Evolutionary conservation across 2,113 vertebrate species (phyloP).

Genomic region (Lagopus leucura): DNA sequence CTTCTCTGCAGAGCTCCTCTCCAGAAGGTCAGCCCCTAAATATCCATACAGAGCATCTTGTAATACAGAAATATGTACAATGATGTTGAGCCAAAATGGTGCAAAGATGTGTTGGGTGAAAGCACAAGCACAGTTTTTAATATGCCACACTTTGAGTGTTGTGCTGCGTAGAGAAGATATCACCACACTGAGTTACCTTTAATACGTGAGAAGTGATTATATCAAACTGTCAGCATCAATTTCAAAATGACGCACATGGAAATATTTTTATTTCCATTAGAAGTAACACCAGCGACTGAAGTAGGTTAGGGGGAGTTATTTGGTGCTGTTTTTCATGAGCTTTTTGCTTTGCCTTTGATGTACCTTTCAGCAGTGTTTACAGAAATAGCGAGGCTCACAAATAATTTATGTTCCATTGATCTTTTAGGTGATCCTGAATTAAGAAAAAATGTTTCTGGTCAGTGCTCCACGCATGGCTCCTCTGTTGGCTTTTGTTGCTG

Average conservation of each 20-base stretch:
- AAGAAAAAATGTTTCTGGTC: not conserved
- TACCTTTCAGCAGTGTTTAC: slow-evolving; percentile 41
- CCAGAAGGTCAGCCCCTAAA: not conserved
- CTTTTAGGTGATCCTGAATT: slow-evolving; percentile 13
- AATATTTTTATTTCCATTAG: slow-evolving; percentile 34
- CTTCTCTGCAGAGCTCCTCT: not conserved
- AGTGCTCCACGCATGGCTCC: not conserved
- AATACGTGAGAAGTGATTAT: not conserved
- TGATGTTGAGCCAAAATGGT: not conserved
- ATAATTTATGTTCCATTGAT: slow-evolving; percentile 53
- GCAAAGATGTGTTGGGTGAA: not conserved
- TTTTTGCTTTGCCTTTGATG: slow-evolving; percentile 60
- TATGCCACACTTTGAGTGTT: not conserved
- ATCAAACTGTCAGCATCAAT: not conserved
- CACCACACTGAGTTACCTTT: not conserved
- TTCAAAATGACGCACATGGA: not conserved
- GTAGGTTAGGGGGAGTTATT: slow-evolving; percentile 23
- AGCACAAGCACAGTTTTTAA: not conserved
- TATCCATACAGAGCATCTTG: not conserved
- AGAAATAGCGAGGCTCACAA: slow-evolving; percentile 49
- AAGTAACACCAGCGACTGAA: slow-evolving; percentile 48
- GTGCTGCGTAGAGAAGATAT: not conserved
- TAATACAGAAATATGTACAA: not conserved
- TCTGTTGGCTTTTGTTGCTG: not conserved
- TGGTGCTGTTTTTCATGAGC: not conserved